phyloP scores from a whole-genome alignment of 2,113 vertebrate species.

The Sus scrofa region DNA sequence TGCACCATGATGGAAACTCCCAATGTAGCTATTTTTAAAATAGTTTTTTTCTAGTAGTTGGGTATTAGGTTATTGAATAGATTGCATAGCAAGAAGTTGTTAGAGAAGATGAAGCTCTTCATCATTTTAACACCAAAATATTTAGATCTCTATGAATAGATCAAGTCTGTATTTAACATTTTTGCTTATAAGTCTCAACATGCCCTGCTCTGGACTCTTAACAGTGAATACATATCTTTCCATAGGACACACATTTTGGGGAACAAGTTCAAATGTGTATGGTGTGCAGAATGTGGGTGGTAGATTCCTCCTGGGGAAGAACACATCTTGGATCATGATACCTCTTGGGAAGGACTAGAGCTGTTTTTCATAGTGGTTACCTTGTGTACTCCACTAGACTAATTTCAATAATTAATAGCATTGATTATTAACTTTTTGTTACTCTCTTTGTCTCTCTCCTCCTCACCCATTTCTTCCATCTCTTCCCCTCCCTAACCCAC shows the following conservation, averaged over 20 bases:
- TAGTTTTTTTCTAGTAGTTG: not conserved
- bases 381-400: not conserved
- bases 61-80: not conserved
- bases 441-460: not conserved
- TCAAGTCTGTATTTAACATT: not conserved
- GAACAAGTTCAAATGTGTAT: not conserved
- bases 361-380: not conserved
- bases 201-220: not conserved
- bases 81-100: not conserved
- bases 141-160: not conserved
- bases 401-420: not conserved
- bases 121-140: not conserved
- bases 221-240: not conserved
- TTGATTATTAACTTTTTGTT: constrained; percentile 1
- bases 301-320: not conserved
- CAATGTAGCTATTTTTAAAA: not conserved
- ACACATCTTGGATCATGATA: not conserved
- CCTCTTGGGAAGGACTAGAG: not conserved
- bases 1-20: too few relatives aligned
- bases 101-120: not conserved
- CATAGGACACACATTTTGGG: not conserved
- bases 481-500: not conserved
- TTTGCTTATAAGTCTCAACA: not conserved
- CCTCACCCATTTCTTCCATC: not conserved
- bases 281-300: not conserved